phyloP scores from a whole-genome alignment of 2,888 invertebrate species.

The Dynastes tityus region DNA sequence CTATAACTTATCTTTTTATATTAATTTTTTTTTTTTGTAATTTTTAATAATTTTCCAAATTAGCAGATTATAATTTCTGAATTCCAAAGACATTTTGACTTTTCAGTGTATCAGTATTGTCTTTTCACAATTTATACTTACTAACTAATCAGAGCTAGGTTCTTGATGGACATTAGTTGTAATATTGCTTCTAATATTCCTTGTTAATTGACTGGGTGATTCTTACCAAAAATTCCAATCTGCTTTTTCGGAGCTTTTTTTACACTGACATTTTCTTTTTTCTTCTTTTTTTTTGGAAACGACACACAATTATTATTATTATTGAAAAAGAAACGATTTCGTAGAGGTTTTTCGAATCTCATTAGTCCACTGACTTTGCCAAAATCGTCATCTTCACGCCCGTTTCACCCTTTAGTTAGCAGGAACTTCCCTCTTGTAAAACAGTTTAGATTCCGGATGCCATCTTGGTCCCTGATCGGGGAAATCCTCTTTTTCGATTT shows the following conservation, averaged over 20 bases:
- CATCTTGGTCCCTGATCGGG: conserved; percentile 65
- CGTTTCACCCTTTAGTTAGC: conserved; percentile 27
- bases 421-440: conserved; percentile 65
- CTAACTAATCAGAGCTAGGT: no score
- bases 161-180: no score
- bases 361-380: conserved; percentile 2
- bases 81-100: neutral
- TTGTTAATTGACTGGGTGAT: neutral
- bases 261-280: neutral
- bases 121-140: no score
- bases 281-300: conserved; percentile 12
- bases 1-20: no score
- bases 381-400: conserved; percentile 11
- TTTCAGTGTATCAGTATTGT: neutral
- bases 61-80: neutral
- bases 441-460: conserved; percentile 66
- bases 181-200: no score
- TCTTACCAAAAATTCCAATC: neutral
- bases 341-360: conserved; percentile 2
- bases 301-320: conserved; percentile 26
- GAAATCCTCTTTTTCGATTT: conserved; percentile 67
- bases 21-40: no score
- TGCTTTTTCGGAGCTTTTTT: neutral
- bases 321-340: conserved; percentile 40
- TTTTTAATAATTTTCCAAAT: neutral